Conservation (phyloP, 2,113 vertebrate genomes). For the Xenus cinereus region DNA sequence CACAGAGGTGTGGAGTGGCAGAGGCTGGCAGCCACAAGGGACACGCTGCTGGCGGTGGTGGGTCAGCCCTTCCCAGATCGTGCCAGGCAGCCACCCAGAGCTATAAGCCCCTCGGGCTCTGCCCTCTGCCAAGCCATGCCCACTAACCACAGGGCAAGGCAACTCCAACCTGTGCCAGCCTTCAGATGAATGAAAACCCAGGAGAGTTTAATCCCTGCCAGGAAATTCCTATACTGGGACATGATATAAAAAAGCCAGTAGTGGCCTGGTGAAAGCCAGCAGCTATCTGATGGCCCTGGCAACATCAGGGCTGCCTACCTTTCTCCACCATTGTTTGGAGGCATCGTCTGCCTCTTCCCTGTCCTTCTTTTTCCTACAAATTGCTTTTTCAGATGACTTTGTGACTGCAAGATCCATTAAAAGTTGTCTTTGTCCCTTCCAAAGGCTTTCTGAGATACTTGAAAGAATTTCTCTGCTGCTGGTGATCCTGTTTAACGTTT, state of each 20-base stretch:
- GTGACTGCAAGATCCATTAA: not conserved
- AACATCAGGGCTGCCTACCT: not conserved
- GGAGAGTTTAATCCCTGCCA: not conserved
- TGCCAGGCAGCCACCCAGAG: fast-evolving
- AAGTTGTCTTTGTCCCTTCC: not conserved
- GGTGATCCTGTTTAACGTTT: not conserved
- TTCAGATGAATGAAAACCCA: not conserved
- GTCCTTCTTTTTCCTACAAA: not conserved
- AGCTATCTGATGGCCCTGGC: not conserved
- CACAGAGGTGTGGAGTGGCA: fast-evolving
- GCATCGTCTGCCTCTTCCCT: not conserved
- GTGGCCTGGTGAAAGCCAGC: not conserved
- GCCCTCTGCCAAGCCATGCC: not conserved
- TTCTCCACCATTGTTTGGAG: not conserved
- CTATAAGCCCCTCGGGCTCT: not conserved
- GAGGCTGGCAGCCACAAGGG: not conserved
- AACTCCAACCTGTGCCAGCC: not conserved
- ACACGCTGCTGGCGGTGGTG: not conserved
- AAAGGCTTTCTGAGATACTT: not conserved
- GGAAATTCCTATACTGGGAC: not conserved
- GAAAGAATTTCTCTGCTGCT: not conserved
- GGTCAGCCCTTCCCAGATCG: not conserved
- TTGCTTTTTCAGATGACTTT: not conserved
- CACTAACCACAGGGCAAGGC: not conserved
- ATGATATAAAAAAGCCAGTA: not conserved